These are phyloP conservation scores for Pithys albifrons DNA, from an alignment of 2,113 vertebrate species.

Conservation along the genomic window DNA sequence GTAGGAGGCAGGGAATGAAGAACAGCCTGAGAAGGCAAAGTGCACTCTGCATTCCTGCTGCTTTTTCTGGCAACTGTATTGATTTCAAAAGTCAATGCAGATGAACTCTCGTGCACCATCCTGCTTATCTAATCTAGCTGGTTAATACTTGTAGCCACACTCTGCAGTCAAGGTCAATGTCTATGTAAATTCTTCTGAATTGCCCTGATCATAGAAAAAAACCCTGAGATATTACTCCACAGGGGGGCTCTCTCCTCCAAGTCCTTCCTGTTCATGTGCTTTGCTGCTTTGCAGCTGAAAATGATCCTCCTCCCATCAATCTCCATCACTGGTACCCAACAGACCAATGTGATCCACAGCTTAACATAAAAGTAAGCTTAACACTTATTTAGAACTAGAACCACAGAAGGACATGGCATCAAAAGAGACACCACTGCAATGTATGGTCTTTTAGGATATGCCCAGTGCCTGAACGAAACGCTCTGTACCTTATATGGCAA, in stretches of 20 bases:
- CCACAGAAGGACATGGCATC: background rate
- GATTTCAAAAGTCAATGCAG: background rate
- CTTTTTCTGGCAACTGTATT: background rate
- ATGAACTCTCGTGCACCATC: background rate
- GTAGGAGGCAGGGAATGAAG: background rate
- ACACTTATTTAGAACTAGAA: background rate
- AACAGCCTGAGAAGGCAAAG: background rate
- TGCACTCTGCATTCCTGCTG: background rate
- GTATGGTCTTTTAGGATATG: background rate
- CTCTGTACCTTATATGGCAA: rapidly evolving
- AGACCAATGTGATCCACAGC: slow-evolving; percentile 44
- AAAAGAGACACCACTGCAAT: background rate
- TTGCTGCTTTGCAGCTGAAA: slow-evolving; percentile 78
- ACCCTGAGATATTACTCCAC: too few species aligned
- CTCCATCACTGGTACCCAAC: slow-evolving; percentile 80
- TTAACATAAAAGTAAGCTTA: background rate
- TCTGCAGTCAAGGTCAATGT: background rate
- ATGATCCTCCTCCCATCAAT: slow-evolving; percentile 50
- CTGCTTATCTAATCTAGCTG: background rate
- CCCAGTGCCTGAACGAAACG: background rate
- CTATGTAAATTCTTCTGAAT: background rate
- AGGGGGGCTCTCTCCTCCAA: slow-evolving; percentile 72
- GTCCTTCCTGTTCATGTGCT: slow-evolving; percentile 75
- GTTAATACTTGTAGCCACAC: background rate
- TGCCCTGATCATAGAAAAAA: too few species aligned